Percentiles rank a stretch among this genome's conserved stretches.
Evolutionary conservation across 2,888 invertebrate genomes (phyloP).

Genomic region (Craniophora ligustri): DNA sequence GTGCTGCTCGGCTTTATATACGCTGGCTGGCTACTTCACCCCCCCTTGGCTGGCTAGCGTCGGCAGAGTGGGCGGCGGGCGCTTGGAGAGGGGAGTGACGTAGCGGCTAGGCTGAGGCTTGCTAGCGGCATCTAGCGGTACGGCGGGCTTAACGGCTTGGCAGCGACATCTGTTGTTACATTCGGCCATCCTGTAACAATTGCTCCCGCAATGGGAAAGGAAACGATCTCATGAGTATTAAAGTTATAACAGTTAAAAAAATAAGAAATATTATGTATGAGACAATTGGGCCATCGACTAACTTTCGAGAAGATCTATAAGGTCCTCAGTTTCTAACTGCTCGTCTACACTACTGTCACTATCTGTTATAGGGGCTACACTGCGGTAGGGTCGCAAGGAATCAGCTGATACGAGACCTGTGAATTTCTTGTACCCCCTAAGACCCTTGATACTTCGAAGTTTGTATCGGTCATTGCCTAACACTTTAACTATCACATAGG

Average conservation of each 20-base stretch:
- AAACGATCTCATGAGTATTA: too few relatives aligned
- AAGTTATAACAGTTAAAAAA: too few relatives aligned
- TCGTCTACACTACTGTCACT: constrained; percentile 51
- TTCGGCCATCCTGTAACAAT: constrained; percentile 1
- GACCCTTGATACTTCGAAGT: constrained; percentile 51
- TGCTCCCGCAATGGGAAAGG: neutral
- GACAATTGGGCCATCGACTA: too few relatives aligned
- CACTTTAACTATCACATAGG: constrained; percentile 48
- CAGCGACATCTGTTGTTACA: neutral
- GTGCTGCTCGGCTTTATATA: too few relatives aligned
- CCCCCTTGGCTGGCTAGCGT: too few relatives aligned
- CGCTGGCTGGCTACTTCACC: too few relatives aligned
- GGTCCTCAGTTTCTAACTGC: constrained; percentile 43
- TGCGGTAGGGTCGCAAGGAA: constrained; percentile 38
- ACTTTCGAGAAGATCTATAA: constrained; percentile 7
- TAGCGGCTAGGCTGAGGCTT: too few relatives aligned
- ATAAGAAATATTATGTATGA: too few relatives aligned
- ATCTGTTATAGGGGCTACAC: constrained; percentile 36
- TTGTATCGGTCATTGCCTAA: constrained; percentile 53
- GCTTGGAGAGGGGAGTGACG: too few relatives aligned
- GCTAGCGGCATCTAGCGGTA: too few relatives aligned
- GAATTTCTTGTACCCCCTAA: constrained; percentile 35
- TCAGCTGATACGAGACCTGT: constrained; percentile 22
- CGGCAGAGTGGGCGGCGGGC: too few relatives aligned
- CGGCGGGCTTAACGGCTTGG: too few relatives aligned